Conservation (phyloP, 2,888 invertebrate genomes). For the Hartigia nigra region DNA sequence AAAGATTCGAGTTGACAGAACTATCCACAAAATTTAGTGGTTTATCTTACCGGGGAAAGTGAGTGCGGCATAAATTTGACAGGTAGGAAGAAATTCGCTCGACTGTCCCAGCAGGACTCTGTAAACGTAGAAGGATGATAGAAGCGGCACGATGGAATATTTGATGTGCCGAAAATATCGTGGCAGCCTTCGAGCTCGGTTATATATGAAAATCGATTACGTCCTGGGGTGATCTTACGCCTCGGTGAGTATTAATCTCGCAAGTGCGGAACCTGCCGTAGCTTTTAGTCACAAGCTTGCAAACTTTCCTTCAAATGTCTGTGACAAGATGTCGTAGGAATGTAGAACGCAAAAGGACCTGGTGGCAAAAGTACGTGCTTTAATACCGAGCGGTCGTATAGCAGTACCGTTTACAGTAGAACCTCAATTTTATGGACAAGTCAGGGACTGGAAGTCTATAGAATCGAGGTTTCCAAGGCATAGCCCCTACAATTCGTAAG, state of each 20-base stretch:
- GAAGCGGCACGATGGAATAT: constrained; percentile 10
- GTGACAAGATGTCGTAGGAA: background rate
- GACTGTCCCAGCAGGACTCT: constrained; percentile 22
- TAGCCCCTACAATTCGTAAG: no score
- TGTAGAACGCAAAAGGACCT: background rate
- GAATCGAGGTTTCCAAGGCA: no score
- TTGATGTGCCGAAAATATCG: background rate
- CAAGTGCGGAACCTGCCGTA: background rate
- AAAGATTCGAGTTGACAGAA: background rate
- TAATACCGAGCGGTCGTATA: background rate
- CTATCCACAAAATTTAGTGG: constrained; percentile 28
- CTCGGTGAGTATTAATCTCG: background rate
- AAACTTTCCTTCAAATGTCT: background rate
- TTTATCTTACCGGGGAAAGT: constrained; percentile 25
- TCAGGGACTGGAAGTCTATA: no score
- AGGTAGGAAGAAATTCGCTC: constrained; percentile 34
- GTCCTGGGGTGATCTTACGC: background rate
- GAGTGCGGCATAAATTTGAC: constrained; percentile 40
- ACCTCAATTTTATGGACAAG: no score
- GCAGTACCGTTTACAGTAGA: background rate
- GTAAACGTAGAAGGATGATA: constrained; percentile 21
- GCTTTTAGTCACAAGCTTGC: background rate
- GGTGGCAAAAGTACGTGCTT: background rate
- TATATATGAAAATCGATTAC: background rate
- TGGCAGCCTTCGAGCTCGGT: background rate